Conservation (phyloP, 2,113 vertebrate genomes). For the Eupsittula cactorum region DNA sequence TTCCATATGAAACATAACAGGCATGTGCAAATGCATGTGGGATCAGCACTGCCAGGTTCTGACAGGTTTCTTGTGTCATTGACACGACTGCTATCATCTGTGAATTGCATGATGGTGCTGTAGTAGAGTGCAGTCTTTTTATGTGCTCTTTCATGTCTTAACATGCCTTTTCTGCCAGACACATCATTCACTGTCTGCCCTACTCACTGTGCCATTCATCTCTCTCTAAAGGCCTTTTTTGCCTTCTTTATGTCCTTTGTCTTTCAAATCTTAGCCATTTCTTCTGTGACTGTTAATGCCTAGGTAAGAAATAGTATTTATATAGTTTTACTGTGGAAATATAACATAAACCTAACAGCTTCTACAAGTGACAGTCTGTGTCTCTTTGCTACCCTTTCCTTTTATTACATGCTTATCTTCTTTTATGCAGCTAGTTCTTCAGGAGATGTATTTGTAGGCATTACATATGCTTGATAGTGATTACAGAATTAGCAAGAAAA, state of each 20-base stretch:
- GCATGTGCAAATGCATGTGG: background rate
- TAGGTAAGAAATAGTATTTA: background rate
- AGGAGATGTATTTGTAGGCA: background rate
- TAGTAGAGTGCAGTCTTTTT: background rate
- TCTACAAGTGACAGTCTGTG: background rate
- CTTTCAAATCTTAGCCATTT: background rate
- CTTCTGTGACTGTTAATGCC: background rate
- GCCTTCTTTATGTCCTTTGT: background rate
- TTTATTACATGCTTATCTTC: background rate
- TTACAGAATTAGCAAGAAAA: background rate
- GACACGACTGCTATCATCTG: background rate
- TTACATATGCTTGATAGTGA: background rate
- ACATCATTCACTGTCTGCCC: background rate
- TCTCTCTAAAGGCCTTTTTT: background rate
- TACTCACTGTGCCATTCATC: background rate
- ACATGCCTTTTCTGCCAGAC: background rate
- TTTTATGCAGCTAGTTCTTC: background rate
- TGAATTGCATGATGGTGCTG: background rate
- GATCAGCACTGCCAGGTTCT: background rate
- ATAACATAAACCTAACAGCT: background rate
- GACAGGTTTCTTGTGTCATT: background rate
- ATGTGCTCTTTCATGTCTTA: background rate
- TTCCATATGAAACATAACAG: background rate
- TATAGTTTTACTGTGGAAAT: background rate
- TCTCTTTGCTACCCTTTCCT: background rate